Evolutionary conservation across 2,113 vertebrate genomes (phyloP), one percentile per base, ranked within the genome.

Genomic region (Aspidoscelis tigris): DNA sequence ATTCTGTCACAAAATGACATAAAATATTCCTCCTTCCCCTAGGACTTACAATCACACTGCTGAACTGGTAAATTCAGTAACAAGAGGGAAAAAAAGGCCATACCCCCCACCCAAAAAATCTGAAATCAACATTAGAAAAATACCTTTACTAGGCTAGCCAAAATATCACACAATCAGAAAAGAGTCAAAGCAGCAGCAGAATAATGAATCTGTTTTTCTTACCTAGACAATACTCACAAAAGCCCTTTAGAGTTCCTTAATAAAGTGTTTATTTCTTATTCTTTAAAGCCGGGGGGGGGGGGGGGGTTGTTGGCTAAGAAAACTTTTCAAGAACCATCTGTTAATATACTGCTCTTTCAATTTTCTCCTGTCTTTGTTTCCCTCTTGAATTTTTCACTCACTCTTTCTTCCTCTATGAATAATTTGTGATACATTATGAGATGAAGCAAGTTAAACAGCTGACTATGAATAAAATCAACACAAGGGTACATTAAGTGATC

Each of bases 381-480:
- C 77, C 75, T 50, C 0, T 0, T 24, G 58, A 33, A 58, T 69
- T 78, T 80, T 79, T 33, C 12, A 7, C 85, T 47, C 11, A 4
- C 10, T 21, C 24, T 12, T 84, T 88, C 86, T 86, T 66, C 18
- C 18, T 61, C 21, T 76, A 55, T 76, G 72, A 89, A 81, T 88
- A 87, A 87, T 80, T 82, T 89, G 44, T 84, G 69, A 69, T 61
- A 90, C 83, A 79, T 39, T 77, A 71, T 84, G 80, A 92, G 89
- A 81, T 69, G 47, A 71, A 65, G 87, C 41, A 72, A 86, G 88
- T 50, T 61, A 14, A 61, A 61, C 58, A 88, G 61, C 43, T 85
- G 88, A 90, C 84, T 80, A 4, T 82, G 33, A 89, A 76, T 76
- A 88, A 74, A 90, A 84, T 90, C 85, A 87, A 84, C 66, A 86